Evolutionary conservation across 2,113 vertebrate genomes (phyloP).

Genomic region (Cyprinodon tularosa): DNA sequence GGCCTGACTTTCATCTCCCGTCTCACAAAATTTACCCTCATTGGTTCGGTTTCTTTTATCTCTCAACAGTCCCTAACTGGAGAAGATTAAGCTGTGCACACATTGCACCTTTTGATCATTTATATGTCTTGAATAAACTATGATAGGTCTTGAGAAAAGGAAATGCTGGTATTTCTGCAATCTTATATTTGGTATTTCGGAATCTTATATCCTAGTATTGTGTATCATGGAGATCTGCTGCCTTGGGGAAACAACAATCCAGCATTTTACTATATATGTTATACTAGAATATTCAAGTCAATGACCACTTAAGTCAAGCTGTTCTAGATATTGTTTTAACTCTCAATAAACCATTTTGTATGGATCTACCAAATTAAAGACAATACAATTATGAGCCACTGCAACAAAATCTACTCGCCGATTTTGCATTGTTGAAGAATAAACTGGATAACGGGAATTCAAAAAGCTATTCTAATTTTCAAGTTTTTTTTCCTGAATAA

Average conservation of each 20-base stretch:
- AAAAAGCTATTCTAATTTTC: neutral
- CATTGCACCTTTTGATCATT: conserved; percentile 62
- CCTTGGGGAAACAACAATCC: neutral
- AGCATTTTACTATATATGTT: neutral
- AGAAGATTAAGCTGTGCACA: conserved; percentile 70
- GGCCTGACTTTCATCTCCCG: neutral
- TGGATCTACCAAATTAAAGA: neutral
- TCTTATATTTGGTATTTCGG: neutral
- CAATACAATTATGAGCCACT: neutral
- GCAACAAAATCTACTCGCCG: too few species aligned
- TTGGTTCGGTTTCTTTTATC: conserved; percentile 10
- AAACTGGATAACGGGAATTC: neutral
- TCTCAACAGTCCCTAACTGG: conserved; percentile 28
- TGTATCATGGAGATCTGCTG: too few species aligned
- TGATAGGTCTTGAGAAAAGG: conserved; percentile 46
- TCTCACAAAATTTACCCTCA: conserved; percentile 9
- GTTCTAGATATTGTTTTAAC: neutral
- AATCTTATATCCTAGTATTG: too few species aligned
- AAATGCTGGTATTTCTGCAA: conserved; percentile 75
- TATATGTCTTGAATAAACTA: neutral
- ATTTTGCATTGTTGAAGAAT: neutral
- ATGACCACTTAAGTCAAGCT: neutral
- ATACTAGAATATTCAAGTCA: neutral
- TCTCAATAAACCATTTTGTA: neutral
- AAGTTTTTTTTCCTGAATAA: too few species aligned